Percentiles rank a stretch among this genome's conserved stretches.
phyloP scores from a whole-genome alignment of 1,140 invertebrate species.

The Neodiprion fabricii region DNA sequence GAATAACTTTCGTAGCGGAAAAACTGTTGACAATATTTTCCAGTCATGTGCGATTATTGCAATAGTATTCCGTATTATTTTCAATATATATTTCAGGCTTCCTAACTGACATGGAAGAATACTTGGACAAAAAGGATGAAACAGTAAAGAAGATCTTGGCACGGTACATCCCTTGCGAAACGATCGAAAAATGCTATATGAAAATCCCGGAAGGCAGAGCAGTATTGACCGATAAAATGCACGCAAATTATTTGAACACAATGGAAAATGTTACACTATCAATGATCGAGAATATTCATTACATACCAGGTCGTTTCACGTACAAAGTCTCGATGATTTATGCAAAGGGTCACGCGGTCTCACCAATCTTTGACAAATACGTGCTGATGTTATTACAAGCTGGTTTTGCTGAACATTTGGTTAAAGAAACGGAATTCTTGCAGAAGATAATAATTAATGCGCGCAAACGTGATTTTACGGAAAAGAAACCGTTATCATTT shows the following conservation, averaged over 20 bases:
- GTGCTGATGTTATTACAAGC: not conserved
- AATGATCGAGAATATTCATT: not conserved
- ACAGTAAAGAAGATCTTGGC: not conserved
- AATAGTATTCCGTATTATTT: too few species aligned
- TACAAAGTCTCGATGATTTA: not conserved
- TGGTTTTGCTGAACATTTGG: not conserved
- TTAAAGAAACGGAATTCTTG: not conserved
- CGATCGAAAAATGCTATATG: not conserved
- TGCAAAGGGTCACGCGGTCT: not conserved
- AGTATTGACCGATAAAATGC: slow-evolving; percentile 8
- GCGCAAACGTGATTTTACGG: not conserved
- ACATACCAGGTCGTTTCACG: not conserved
- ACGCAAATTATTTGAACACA: slow-evolving; percentile 1
- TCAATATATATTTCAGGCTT: not conserved
- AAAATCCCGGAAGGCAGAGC: not conserved
- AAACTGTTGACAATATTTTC: too few species aligned
- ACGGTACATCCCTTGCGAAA: not conserved
- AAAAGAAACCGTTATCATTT: not conserved
- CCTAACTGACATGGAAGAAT: not conserved
- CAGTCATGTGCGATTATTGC: too few species aligned
- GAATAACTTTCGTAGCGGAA: too few species aligned
- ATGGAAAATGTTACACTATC: not conserved
- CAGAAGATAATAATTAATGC: not conserved
- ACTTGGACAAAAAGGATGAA: not conserved
- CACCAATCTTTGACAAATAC: not conserved